Conservation (phyloP, 53 echinoderm and acorn worm genomes). For the Crossaster papposus region DNA sequence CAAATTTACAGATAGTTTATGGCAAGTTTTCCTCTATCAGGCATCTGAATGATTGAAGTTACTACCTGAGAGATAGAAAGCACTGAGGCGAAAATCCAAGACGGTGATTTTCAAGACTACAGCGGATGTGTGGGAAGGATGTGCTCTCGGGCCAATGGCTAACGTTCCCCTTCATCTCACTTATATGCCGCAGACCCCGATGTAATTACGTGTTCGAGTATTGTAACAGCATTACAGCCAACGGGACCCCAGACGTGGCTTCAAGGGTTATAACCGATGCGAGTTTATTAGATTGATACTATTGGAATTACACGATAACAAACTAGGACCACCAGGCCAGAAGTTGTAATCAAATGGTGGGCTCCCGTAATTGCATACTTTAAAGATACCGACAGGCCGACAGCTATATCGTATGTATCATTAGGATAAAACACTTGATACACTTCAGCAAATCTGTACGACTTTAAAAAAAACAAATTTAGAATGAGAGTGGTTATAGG, state of each 20-base stretch:
- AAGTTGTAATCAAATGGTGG: slow-evolving; percentile 33
- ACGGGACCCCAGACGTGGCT: slow-evolving; percentile 25
- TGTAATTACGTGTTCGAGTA: slow-evolving; percentile 51
- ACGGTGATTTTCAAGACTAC: slow-evolving; percentile 31
- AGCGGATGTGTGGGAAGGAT: slow-evolving; percentile 44
- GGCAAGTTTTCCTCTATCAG: neutral
- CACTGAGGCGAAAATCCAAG: neutral
- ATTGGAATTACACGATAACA: slow-evolving; percentile 13
- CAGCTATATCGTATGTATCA: slow-evolving; percentile 3
- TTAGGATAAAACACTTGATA: neutral
- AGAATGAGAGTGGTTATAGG: no score
- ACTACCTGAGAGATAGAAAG: neutral
- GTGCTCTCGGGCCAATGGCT: slow-evolving; percentile 18
- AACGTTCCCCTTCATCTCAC: slow-evolving; percentile 20
- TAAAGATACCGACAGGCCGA: slow-evolving; percentile 39
- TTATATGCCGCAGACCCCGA: slow-evolving; percentile 44
- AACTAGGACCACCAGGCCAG: slow-evolving; percentile 24
- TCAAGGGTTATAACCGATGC: slow-evolving; percentile 22
- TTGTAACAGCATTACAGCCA: slow-evolving; percentile 50
- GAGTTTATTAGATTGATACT: slow-evolving; percentile 53
- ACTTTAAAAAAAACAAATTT: neutral
- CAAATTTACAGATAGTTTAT: neutral
- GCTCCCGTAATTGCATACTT: slow-evolving; percentile 23
- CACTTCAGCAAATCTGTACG: neutral
- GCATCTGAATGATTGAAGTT: neutral